Conservation (phyloP, 2,888 invertebrate species). For the Automeris io region DNA sequence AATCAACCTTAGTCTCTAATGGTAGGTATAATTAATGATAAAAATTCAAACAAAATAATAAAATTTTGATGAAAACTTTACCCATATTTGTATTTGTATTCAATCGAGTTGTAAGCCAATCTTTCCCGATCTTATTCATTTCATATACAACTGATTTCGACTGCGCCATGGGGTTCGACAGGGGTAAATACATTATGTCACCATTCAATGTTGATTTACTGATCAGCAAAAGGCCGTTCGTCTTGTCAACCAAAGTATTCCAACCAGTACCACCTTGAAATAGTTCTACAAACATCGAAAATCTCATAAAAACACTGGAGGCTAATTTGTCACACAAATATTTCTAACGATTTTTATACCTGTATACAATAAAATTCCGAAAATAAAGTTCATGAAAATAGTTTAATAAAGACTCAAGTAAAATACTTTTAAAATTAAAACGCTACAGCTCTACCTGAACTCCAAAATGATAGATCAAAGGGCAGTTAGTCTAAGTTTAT, state of each 20-base stretch:
- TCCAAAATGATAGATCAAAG: too few species aligned
- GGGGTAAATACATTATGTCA: constrained; percentile 15
- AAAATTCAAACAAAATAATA: too few species aligned
- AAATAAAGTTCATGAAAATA: too few species aligned
- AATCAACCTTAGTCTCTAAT: too few species aligned
- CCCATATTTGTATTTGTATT: constrained; percentile 10
- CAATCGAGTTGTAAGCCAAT: background rate
- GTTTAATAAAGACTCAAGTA: too few species aligned
- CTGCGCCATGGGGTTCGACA: constrained; percentile 7
- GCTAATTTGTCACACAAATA: too few species aligned
- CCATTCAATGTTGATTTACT: constrained; percentile 21
- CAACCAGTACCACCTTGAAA: constrained; percentile 34
- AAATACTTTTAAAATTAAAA: too few species aligned
- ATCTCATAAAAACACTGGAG: too few species aligned
- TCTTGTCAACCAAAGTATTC: constrained; percentile 30
- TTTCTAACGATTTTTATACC: too few species aligned
- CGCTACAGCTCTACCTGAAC: too few species aligned
- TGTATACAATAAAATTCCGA: background rate
- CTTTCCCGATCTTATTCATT: background rate
- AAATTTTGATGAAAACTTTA: constrained; percentile 5
- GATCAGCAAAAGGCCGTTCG: constrained; percentile 26
- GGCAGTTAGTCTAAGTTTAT: too few species aligned
- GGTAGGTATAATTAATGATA: too few species aligned
- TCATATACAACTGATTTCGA: background rate
- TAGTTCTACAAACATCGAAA: constrained; percentile 11